phyloP scores from a whole-genome alignment of 2,888 invertebrate genomes.

The Eristalinus sepulchralis region DNA sequence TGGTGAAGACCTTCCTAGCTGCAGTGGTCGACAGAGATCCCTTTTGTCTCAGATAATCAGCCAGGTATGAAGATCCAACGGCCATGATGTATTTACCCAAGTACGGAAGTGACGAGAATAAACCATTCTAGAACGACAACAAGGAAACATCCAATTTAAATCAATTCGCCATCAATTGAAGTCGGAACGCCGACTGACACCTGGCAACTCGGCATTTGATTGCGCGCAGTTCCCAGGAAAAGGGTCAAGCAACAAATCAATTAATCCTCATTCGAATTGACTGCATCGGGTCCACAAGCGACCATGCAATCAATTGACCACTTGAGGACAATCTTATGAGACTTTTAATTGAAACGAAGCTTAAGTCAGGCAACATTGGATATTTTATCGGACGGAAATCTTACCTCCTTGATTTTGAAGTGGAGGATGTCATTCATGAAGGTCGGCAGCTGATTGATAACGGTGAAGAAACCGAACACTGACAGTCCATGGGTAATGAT shows the following conservation, averaged over 20 bases:
- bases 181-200: neutral
- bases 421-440: constrained; percentile 91
- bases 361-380: constrained; percentile 19
- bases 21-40: constrained; percentile 88
- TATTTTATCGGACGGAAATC: constrained; percentile 73
- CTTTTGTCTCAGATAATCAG: constrained; percentile 86
- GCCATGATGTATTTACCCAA: constrained; percentile 93
- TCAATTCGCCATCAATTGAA: neutral
- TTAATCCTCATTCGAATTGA: constrained; percentile 29
- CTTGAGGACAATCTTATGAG: constrained; percentile 38
- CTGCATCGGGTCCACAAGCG: constrained; percentile 12
- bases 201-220: constrained; percentile 17
- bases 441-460: constrained; percentile 92
- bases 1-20: constrained; percentile 87
- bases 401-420: constrained; percentile 89
- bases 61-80: constrained; percentile 87
- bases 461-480: constrained; percentile 93
- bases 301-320: constrained; percentile 24
- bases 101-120: constrained; percentile 92
- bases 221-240: neutral
- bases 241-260: constrained; percentile 49
- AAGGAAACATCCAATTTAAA: neutral
- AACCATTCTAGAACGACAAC: constrained; percentile 85
- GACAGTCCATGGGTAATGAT: constrained; percentile 91
- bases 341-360: constrained; percentile 50